Base-by-base conservation (phyloP, 2,888 invertebrate genomes). In the Seira sanloemensis region DNA sequence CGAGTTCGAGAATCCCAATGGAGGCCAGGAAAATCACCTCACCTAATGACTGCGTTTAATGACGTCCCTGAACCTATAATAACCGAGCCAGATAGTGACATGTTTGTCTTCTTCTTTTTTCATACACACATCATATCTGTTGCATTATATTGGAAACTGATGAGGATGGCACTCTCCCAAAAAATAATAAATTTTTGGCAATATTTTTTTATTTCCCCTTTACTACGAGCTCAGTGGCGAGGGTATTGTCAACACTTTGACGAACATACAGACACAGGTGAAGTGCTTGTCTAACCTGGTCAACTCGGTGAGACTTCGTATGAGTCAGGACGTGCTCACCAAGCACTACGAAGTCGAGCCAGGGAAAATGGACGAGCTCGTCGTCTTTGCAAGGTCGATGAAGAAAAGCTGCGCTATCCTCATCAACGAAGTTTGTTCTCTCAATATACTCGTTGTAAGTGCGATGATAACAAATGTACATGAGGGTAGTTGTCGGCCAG, bases 1-100 rank as follows among this genome's bases (percentile, higher is more conserved):
- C 84, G 84, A n/a, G 84, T 84, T 54, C 76, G 84, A n/a, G 84
- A 84, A 37, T 84, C 84, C 7, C 58, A 54, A 46, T 84, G 84
- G 84, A 50, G 76, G 18, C 84, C 84, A 21, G 84, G 84, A 46
- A 58, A 24, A 18, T 37, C 67, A 24, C 84, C 73, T 21, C 9
- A 67, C 12, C 71, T 84, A 58, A 84, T 84, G 84, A 76, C 72
- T 58, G 72, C 46, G 21, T 84, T 84, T 77, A 84, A 84, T 25
- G 66, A 71, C 18, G 84, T 84, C 50, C 84, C 84, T 79, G 75
- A 84, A 80, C 84, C 84, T 50, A 19, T 79, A 54, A 24, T 18
- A 54, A 46, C 79, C n/a, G 79, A 84, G 75, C 68, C 78, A 27
- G 84, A 84, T 66, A 27, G 79, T 66, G 79, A 84, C 78, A 71